These are phyloP conservation scores for Scyliorhinus canicula DNA, from an alignment of 2,797 vertebrate genomes.

Conservation along the genomic window DNA sequence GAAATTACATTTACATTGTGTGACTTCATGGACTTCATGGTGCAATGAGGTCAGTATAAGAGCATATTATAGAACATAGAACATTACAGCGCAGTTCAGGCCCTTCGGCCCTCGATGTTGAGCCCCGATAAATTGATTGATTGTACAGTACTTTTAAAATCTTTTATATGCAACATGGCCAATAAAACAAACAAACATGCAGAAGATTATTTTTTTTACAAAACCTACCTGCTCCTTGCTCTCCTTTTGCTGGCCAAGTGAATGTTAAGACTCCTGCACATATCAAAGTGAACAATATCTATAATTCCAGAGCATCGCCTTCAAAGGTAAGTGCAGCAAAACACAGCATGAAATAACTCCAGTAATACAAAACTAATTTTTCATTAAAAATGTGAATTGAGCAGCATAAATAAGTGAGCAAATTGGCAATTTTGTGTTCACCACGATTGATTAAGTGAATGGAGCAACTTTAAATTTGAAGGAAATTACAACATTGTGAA, in stretches of 20 bases:
- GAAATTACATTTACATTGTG: too few relatives aligned
- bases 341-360: neutral
- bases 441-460: neutral
- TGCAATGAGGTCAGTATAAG: neutral
- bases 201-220: neutral
- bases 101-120: too few relatives aligned
- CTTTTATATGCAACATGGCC: neutral
- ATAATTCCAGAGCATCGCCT: neutral
- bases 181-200: neutral
- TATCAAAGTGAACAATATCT: neutral
- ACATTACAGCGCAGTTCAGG: too few relatives aligned
- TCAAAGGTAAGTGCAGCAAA: neutral
- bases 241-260: slow-evolving; percentile 38
- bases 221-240: slow-evolving; percentile 48
- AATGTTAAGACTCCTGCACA: slow-evolving; percentile 47
- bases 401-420: neutral
- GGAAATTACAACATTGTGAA: neutral
- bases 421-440: neutral
- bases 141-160: neutral
- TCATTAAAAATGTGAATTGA: neutral
- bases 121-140: neutral
- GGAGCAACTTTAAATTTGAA: neutral
- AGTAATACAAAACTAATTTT: neutral
- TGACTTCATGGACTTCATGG: neutral
- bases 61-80: too few relatives aligned